phyloP scores from a whole-genome alignment of 2,888 invertebrate genomes.

The Spisula subtruncata region DNA sequence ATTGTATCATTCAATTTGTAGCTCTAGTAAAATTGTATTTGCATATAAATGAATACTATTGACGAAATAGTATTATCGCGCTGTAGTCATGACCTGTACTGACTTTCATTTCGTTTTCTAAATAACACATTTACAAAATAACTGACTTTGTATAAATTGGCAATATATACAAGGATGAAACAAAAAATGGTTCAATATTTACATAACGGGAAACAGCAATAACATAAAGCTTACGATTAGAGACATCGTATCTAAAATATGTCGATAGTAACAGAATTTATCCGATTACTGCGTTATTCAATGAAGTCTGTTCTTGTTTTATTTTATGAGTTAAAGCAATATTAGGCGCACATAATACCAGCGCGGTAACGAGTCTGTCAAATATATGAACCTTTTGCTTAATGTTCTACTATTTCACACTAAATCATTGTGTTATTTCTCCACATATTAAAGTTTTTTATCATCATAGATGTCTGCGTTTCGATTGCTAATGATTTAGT shows the following conservation, averaged over 20 bases:
- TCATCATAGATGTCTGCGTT: background rate
- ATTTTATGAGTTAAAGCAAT: background rate
- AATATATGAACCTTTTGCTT: slow-evolving; percentile 7
- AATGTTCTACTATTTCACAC: slow-evolving; percentile 17
- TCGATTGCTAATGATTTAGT: background rate
- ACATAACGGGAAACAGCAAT: background rate
- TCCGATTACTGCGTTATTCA: background rate
- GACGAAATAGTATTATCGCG: too few species aligned
- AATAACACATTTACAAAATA: too few species aligned
- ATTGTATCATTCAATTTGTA: too few species aligned
- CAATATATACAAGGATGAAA: background rate
- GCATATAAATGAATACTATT: too few species aligned
- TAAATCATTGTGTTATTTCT: background rate
- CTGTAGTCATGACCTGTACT: too few species aligned
- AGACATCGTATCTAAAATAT: background rate
- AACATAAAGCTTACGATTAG: slow-evolving; percentile 1
- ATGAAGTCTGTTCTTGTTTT: background rate
- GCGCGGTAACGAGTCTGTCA: background rate
- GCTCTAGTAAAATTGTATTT: too few species aligned
- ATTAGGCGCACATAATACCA: background rate
- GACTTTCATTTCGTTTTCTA: too few species aligned
- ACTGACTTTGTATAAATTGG: background rate
- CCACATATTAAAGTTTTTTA: slow-evolving; percentile 7
- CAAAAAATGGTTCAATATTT: background rate
- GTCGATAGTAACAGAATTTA: background rate